Percentiles rank a stretch among this genome's conserved stretches.
phyloP scores from a whole-genome alignment of 2,113 vertebrate species.

The Sorex fumeus region DNA sequence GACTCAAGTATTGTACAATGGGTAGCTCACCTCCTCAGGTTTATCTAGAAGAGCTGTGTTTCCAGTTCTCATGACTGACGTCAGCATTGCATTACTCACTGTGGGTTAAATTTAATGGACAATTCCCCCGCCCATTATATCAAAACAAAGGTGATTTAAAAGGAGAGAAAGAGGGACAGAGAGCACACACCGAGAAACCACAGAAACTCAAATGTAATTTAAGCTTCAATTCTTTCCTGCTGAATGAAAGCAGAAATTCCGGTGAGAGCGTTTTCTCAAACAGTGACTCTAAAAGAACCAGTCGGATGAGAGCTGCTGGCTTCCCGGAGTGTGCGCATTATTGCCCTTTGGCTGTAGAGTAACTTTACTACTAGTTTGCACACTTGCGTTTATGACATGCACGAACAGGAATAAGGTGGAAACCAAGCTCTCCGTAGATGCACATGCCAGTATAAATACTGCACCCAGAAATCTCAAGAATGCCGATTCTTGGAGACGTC shows the following conservation, averaged over 20 bases:
- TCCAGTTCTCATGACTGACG: constrained; percentile 12
- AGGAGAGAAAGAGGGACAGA: background rate
- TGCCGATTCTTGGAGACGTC: constrained; percentile 4
- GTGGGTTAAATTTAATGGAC: background rate
- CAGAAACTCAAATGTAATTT: constrained; percentile 25
- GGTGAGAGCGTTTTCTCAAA: background rate
- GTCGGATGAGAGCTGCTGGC: background rate
- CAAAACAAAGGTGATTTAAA: constrained; percentile 64
- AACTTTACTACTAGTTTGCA: constrained; percentile 19
- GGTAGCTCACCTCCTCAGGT: background rate
- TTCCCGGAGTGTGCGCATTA: background rate
- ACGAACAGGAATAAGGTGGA: constrained; percentile 33
- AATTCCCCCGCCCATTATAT: constrained; percentile 29
- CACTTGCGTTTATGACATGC: constrained; percentile 17
- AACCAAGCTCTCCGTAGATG: background rate
- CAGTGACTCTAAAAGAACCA: background rate
- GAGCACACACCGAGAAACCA: background rate
- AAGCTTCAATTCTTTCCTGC: constrained; percentile 24
- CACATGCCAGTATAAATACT: constrained; percentile 52
- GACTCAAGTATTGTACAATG: background rate
- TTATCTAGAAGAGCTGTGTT: constrained; percentile 28
- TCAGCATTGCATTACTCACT: constrained; percentile 48
- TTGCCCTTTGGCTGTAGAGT: background rate
- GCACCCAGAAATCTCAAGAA: constrained; percentile 34
- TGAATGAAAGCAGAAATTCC: background rate